Percentiles rank a stretch among this genome's conserved stretches.
Evolutionary conservation across 2,888 invertebrate species (phyloP).

Genomic region (Galeopsomyia nigrocyanea): DNA sequence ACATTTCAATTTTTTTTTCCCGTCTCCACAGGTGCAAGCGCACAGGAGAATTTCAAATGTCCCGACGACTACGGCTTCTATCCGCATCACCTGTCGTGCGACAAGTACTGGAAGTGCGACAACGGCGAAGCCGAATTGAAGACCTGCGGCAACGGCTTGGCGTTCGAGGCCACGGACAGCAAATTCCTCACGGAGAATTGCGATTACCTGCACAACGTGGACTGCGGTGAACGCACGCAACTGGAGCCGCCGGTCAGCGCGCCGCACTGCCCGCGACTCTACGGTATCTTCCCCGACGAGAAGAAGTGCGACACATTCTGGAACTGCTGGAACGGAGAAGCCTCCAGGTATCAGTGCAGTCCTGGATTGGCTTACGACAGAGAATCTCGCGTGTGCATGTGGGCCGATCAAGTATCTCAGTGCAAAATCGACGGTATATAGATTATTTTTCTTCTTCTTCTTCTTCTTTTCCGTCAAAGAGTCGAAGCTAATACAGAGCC

Average conservation of each 20-base stretch:
- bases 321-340: constrained; percentile 97
- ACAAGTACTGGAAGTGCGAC: constrained; percentile 97
- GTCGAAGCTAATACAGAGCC: no score
- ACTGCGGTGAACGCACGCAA: constrained; percentile 89
- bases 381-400: constrained; percentile 94
- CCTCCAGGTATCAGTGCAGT: constrained; percentile 94
- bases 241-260: constrained; percentile 89
- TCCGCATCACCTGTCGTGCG: constrained; percentile 89
- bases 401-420: constrained; percentile 95
- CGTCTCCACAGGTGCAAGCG: constrained; percentile 71
- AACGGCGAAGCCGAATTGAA: constrained; percentile 89
- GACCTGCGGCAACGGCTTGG: constrained; percentile 94
- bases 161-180: constrained; percentile 89
- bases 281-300: constrained; percentile 93
- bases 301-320: constrained; percentile 93
- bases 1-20: no score
- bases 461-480: no score
- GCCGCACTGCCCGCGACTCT: constrained; percentile 87
- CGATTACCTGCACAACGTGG: constrained; percentile 94
- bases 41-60: constrained; percentile 90
- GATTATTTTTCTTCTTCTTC: constrained; percentile 56
- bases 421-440: constrained; percentile 93
- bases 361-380: constrained; percentile 95
- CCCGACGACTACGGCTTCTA: constrained; percentile 96
- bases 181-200: constrained; percentile 95